phyloP scores from a whole-genome alignment of 2,888 invertebrate species.

The Helobdella robusta region DNA sequence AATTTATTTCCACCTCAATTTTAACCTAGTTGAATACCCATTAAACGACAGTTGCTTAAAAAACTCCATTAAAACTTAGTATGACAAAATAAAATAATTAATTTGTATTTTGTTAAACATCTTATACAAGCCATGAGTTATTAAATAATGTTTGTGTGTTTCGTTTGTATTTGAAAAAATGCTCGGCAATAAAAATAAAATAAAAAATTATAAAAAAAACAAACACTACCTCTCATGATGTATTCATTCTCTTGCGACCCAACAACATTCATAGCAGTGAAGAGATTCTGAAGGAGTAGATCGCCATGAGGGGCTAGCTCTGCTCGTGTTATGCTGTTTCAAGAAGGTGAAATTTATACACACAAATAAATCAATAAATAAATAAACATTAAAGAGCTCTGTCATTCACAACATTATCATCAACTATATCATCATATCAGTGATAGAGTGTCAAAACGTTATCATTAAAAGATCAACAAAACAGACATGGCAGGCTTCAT shows the following conservation, averaged over 20 bases:
- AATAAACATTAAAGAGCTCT: background rate
- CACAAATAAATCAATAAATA: background rate
- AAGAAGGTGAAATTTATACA: background rate
- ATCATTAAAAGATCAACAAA: too few relatives aligned
- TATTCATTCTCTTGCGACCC: conserved; percentile 89
- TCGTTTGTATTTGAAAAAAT: too few relatives aligned
- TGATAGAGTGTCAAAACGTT: background rate
- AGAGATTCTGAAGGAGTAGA: conserved; percentile 65
- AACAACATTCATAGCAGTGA: conserved; percentile 61
- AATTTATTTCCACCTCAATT: too few relatives aligned
- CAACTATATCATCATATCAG: background rate
- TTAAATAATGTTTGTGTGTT: too few relatives aligned
- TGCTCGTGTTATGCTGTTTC: conserved; percentile 39
- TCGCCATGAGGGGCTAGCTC: conserved; percentile 45
- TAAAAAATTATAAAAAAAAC: conserved; percentile 41
- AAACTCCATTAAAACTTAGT: too few relatives aligned
- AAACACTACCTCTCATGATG: conserved; percentile 72
- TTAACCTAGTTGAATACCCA: too few relatives aligned
- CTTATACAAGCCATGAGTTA: too few relatives aligned
- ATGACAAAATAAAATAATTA: too few relatives aligned
- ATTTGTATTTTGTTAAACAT: too few relatives aligned
- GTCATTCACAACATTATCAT: background rate
- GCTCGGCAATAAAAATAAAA: conserved; percentile 75
- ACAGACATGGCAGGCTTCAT: conserved; percentile 55
- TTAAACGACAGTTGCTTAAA: too few relatives aligned